These are phyloP conservation scores for Nemoura dubitans DNA, from an alignment of 2,888 invertebrate species.

Conservation along the genomic window DNA sequence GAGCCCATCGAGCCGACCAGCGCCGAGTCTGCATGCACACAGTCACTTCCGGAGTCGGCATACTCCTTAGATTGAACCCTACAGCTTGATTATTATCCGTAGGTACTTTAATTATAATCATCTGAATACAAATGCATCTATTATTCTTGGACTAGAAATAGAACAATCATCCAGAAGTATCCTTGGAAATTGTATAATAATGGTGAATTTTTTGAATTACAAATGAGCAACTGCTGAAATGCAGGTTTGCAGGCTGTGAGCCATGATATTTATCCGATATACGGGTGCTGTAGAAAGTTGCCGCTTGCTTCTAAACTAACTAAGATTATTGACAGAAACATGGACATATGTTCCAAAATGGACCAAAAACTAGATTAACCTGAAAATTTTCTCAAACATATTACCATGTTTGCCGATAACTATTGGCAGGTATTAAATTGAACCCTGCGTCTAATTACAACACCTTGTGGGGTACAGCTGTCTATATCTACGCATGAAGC, in stretches of 20 bases:
- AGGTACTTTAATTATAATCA: not conserved
- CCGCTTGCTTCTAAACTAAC: not conserved
- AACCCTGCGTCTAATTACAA: not conserved
- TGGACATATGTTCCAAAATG: not conserved
- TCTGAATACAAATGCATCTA: not conserved
- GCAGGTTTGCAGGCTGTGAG: not conserved
- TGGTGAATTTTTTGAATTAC: not conserved
- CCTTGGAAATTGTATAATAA: slow-evolving; percentile 4
- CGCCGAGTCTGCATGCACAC: not conserved
- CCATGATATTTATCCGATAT: not conserved
- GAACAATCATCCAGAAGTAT: not conserved
- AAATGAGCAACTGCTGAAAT: not conserved
- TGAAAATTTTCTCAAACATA: not conserved
- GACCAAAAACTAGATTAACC: not conserved
- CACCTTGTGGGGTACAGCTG: not conserved
- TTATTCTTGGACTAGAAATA: not conserved
- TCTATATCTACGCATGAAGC: not conserved
- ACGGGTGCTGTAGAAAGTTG: not conserved
- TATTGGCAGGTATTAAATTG: not conserved
- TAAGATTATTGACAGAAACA: not conserved
- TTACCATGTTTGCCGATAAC: not conserved
- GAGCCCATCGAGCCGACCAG: too few relatives aligned
- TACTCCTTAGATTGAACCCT: not conserved
- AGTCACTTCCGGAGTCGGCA: not conserved
- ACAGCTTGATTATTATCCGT: not conserved